phyloP scores from a whole-genome alignment of 2,797 vertebrate genomes.

The Scolopax bukidnonensis region DNA sequence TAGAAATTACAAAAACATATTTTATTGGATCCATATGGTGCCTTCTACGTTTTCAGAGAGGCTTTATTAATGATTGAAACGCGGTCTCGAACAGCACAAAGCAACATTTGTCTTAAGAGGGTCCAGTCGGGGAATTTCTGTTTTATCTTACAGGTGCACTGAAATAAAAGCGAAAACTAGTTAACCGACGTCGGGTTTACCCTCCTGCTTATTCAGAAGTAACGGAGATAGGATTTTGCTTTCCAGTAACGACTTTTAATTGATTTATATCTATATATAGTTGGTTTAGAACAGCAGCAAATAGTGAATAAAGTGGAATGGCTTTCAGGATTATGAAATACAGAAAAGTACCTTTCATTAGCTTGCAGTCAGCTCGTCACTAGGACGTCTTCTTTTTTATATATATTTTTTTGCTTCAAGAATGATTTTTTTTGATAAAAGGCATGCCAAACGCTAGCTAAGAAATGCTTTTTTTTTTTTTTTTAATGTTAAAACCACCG shows the following conservation, averaged over 20 bases:
- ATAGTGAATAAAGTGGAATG: not conserved
- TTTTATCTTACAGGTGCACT: constrained; percentile 83
- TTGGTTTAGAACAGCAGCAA: not conserved
- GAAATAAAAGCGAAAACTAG: constrained; percentile 63
- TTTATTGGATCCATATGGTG: constrained; percentile 84
- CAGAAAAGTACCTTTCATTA: not conserved
- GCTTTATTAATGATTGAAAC: constrained; percentile 79
- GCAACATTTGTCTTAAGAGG: constrained; percentile 77
- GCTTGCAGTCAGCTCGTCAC: not conserved
- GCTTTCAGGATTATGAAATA: constrained; percentile 3
- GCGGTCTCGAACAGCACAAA: constrained; percentile 74
- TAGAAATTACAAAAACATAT: constrained; percentile 86
- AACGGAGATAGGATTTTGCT: not conserved
- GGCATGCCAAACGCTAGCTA: not conserved
- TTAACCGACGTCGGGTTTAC: not conserved
- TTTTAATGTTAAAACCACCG: not conserved
- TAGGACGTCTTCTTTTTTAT: not conserved
- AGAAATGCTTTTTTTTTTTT: not conserved
- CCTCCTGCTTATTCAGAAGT: constrained; percentile 36
- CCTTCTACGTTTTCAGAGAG: constrained; percentile 75
- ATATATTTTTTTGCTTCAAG: not conserved
- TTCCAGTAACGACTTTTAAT: constrained; percentile 19
- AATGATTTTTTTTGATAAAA: not conserved
- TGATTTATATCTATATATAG: not conserved
- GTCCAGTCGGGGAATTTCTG: constrained; percentile 71